Percentiles rank a stretch among this genome's conserved stretches.
Conservation (phyloP, 2,113 vertebrate species). For the Okapia johnstoni region DNA sequence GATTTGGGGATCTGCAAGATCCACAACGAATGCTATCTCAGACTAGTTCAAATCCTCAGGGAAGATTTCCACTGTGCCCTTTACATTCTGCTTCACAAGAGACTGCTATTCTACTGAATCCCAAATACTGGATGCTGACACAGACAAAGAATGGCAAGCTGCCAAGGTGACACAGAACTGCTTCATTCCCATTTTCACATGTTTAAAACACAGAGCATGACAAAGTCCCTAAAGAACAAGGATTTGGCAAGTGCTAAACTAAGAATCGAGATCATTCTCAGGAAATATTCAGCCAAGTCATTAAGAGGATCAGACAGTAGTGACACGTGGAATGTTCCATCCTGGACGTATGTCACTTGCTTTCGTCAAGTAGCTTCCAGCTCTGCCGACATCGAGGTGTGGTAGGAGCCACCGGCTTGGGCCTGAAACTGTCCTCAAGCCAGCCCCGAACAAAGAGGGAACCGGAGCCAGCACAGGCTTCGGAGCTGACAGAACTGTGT, state of each 20-base stretch:
- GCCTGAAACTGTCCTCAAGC: not conserved
- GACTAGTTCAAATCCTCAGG: not conserved
- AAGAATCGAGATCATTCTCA: not conserved
- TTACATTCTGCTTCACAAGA: slow-evolving; percentile 50
- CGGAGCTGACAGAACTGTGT: not conserved
- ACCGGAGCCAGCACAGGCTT: not conserved
- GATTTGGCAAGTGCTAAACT: not conserved
- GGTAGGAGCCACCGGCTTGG: not conserved
- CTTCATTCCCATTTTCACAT: slow-evolving; percentile 33
- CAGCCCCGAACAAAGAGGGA: not conserved
- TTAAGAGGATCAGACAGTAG: not conserved
- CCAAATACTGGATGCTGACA: slow-evolving; percentile 62
- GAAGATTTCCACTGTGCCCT: slow-evolving; percentile 56
- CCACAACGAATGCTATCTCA: not conserved
- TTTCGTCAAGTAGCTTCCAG: not conserved
- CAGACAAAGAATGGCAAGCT: slow-evolving; percentile 41
- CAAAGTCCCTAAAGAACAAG: not conserved
- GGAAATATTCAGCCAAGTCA: not conserved
- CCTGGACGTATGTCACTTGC: not conserved
- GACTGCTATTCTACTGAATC: slow-evolving; percentile 51
- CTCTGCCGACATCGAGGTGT: not conserved
- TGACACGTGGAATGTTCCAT: not conserved
- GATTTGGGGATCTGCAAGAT: not conserved
- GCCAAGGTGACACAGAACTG: not conserved
- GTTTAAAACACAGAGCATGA: slow-evolving; percentile 33